Evolutionary conservation across 2,113 vertebrate species (phyloP).

Genomic region (Cyanoliseus patagonus): DNA sequence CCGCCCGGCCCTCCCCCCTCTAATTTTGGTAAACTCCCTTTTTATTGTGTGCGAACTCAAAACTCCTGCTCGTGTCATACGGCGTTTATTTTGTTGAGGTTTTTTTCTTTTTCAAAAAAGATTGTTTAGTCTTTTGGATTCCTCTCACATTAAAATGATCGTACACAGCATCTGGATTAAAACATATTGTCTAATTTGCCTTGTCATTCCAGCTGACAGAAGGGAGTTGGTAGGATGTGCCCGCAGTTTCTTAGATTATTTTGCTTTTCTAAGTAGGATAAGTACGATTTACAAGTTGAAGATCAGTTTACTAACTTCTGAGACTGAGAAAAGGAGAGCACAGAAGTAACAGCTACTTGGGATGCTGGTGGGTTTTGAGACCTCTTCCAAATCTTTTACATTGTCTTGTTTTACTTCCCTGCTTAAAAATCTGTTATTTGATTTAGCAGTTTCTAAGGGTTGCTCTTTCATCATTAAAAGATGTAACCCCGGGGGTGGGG

Average conservation of each 20-base stretch:
- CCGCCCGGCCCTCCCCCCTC: background rate
- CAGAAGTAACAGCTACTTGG: background rate
- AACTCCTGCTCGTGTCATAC: background rate
- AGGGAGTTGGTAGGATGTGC: background rate
- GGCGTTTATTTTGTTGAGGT: rapidly evolving
- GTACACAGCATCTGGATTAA: background rate
- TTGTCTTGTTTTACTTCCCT: background rate
- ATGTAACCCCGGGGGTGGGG: background rate
- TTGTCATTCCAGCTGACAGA: background rate
- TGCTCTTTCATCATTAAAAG: background rate
- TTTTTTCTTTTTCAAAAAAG: background rate
- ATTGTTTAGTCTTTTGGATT: background rate
- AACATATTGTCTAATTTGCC: background rate
- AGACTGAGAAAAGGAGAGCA: background rate
- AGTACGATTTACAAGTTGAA: background rate
- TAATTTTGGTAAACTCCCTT: background rate
- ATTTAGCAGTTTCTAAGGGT: background rate
- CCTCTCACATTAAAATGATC: background rate
- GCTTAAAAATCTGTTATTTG: background rate
- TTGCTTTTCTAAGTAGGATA: background rate
- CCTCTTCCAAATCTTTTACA: background rate
- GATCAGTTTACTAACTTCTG: background rate
- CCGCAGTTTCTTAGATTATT: background rate
- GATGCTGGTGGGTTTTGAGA: background rate
- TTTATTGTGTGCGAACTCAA: background rate